Percentiles rank a stretch among this genome's conserved stretches.
phyloP scores from a whole-genome alignment of 2,113 vertebrate genomes.

The Ophiodon elongatus region DNA sequence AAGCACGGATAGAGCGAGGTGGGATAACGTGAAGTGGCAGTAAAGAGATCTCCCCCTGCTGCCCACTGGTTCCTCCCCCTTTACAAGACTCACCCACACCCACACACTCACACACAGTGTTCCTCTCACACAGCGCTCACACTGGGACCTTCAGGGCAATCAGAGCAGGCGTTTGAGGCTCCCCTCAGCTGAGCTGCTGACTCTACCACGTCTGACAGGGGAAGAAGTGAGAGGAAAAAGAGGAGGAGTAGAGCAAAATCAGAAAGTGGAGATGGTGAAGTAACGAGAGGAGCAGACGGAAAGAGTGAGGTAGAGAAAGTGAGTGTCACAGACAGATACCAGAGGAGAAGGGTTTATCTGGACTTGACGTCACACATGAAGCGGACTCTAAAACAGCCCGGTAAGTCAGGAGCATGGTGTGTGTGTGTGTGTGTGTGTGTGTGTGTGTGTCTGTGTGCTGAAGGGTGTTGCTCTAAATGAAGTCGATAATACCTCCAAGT shows the following conservation, averaged over 20 bases:
- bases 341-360: not conserved
- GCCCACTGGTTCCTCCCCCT: conserved; percentile 36
- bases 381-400: conserved; percentile 3
- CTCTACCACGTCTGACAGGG: not conserved
- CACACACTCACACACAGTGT: not conserved
- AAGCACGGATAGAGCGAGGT: not conserved
- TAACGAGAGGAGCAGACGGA: not conserved
- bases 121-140: not conserved
- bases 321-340: not conserved
- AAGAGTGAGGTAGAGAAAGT: not conserved
- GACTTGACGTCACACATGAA: conserved; percentile 9
- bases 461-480: conserved; percentile 20
- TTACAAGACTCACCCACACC: not conserved
- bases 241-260: not conserved
- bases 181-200: not conserved
- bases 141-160: not conserved
- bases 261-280: not conserved
- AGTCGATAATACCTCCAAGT: conserved; percentile 20
- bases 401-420: conserved; percentile 35
- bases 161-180: not conserved
- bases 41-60: not conserved
- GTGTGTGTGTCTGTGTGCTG: conserved; percentile 13
- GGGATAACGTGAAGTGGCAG: not conserved
- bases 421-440: not conserved
- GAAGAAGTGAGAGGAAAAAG: not conserved